phyloP scores from a whole-genome alignment of 2,113 vertebrate genomes.

The Sardina pilchardus region DNA sequence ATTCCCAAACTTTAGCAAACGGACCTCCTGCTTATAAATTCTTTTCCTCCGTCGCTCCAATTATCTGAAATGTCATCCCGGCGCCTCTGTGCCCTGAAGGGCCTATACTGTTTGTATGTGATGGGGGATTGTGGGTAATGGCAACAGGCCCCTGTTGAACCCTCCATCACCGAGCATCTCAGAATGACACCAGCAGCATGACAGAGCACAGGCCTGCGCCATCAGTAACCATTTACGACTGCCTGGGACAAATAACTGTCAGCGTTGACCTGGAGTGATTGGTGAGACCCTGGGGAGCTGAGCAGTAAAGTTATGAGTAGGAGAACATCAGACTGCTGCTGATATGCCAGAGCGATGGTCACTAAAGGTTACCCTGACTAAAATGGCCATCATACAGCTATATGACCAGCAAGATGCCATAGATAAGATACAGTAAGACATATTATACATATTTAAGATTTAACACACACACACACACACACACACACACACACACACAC shows the following conservation, averaged over 20 bases:
- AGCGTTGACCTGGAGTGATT: conserved; percentile 48
- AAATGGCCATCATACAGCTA: not conserved
- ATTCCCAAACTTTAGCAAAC: not conserved
- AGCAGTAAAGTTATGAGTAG: not conserved
- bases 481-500: no score
- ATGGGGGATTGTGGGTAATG: conserved; percentile 1
- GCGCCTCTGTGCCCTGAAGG: no score
- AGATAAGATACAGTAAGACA: no score
- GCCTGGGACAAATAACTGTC: conserved; percentile 58
- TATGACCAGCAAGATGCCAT: no score
- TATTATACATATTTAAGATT: no score
- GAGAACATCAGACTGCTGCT: conserved; percentile 29
- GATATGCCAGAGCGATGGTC: not conserved
- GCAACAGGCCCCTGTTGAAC: conserved; percentile 49
- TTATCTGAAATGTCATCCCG: not conserved
- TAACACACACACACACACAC: no score
- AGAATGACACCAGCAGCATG: conserved; percentile 50
- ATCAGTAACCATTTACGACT: conserved; percentile 59
- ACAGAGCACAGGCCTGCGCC: conserved; percentile 50
- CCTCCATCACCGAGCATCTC: conserved; percentile 52
- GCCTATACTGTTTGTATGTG: not conserved
- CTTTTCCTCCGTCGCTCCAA: not conserved
- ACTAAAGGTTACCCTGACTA: not conserved
- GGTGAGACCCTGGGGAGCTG: conserved; percentile 31
- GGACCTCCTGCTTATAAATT: no score